Evolutionary conservation across 1,140 invertebrate species (phyloP).

Genomic region (Eumaeus atala): DNA sequence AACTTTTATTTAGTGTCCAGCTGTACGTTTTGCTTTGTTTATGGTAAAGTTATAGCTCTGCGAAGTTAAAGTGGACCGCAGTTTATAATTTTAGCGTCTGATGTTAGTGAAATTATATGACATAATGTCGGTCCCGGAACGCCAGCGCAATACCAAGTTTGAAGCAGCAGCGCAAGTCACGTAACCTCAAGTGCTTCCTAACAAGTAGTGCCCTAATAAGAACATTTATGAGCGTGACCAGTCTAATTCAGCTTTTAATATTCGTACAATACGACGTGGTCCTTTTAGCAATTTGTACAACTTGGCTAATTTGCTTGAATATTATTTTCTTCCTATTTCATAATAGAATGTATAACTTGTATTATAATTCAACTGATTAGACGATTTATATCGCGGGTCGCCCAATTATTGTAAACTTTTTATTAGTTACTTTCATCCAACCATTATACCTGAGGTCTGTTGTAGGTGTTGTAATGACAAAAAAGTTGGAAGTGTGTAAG

Average conservation of each 20-base stretch:
- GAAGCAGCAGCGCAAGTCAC: constrained; percentile 32
- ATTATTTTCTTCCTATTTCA: too few species aligned
- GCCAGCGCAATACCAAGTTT: constrained; percentile 26
- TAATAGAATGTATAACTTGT: background rate
- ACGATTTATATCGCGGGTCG: too few species aligned
- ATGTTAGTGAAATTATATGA: constrained; percentile 29
- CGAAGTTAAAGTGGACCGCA: constrained; percentile 34
- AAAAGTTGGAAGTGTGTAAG: too few species aligned
- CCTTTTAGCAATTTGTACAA: constrained; percentile 40
- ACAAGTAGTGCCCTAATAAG: constrained; percentile 49
- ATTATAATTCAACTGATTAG: too few species aligned
- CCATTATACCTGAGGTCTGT: too few species aligned
- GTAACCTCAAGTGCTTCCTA: constrained; percentile 37
- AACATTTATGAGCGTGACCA: constrained; percentile 52
- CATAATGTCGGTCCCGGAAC: constrained; percentile 21
- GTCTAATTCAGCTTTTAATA: constrained; percentile 64
- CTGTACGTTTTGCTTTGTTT: constrained; percentile 32
- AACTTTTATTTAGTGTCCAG: constrained; percentile 33
- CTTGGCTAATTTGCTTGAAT: constrained; percentile 44
- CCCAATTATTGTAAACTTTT: too few species aligned
- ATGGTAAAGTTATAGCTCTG: constrained; percentile 30
- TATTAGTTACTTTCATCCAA: too few species aligned
- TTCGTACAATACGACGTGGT: constrained; percentile 46
- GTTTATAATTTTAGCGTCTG: constrained; percentile 33
- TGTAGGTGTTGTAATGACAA: too few species aligned